phyloP scores from a whole-genome alignment of 2,888 invertebrate species.

The Ennomos quercinarius region DNA sequence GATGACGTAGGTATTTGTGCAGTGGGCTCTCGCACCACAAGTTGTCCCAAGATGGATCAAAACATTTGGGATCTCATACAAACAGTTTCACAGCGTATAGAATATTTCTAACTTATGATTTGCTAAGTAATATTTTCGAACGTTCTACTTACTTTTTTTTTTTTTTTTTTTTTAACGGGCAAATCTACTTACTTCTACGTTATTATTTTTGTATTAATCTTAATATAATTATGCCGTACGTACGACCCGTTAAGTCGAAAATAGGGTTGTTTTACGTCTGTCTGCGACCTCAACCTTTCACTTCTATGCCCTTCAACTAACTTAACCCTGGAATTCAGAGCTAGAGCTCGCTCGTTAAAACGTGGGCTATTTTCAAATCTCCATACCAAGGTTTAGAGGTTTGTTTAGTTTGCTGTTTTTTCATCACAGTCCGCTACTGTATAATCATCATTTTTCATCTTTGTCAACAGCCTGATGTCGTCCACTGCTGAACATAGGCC shows the following conservation, averaged over 20 bases:
- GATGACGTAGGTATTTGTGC: too few relatives aligned
- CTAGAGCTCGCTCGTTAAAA: conserved; percentile 24
- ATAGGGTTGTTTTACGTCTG: conserved; percentile 47
- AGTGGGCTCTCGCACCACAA: too few relatives aligned
- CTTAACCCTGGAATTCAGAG: conserved; percentile 12
- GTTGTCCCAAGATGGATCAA: too few relatives aligned
- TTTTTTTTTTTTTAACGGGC: too few relatives aligned
- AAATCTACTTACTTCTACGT: too few relatives aligned
- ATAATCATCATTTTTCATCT: too few relatives aligned
- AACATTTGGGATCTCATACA: too few relatives aligned
- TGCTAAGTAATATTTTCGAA: conserved; percentile 3
- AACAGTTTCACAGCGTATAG: too few relatives aligned
- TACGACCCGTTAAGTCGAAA: conserved; percentile 35
- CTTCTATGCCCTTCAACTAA: conserved; percentile 45
- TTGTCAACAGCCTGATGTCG: too few relatives aligned
- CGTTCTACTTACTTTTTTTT: too few relatives aligned
- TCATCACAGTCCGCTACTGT: too few relatives aligned
- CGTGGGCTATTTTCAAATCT: conserved; percentile 36
- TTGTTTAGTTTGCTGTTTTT: not conserved
- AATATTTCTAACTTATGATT: conserved; percentile 1
- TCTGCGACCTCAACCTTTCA: conserved; percentile 61
- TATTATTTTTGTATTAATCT: conserved; percentile 15
- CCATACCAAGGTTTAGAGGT: not conserved
- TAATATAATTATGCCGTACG: conserved; percentile 21
- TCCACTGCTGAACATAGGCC: too few relatives aligned